Conservation (phyloP, 2,113 vertebrate genomes). For the Tiliqua scincoides region DNA sequence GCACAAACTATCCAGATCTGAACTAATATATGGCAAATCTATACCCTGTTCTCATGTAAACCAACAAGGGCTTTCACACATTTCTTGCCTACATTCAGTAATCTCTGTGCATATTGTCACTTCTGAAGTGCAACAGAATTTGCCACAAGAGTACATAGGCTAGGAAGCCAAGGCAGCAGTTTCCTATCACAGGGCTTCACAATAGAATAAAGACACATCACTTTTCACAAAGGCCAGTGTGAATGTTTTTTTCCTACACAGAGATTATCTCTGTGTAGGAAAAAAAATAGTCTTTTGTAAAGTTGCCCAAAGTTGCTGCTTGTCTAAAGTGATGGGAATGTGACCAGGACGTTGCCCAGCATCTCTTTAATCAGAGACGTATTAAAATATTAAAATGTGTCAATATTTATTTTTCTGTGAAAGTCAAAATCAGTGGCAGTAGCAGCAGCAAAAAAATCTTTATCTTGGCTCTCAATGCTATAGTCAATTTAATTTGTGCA, state of each 20-base stretch:
- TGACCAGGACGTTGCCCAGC: neutral
- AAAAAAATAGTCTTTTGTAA: neutral
- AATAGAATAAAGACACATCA: neutral
- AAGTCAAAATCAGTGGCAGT: slow-evolving; percentile 30
- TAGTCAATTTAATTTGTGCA: slow-evolving; percentile 48
- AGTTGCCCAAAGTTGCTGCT: neutral
- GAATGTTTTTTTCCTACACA: neutral
- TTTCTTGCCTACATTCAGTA: neutral
- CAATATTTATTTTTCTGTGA: slow-evolving; percentile 29
- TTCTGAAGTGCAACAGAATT: neutral
- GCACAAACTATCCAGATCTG: neutral
- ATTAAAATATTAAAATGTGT: slow-evolving; percentile 18
- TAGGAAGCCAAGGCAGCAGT: neutral
- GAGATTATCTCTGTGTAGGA: neutral
- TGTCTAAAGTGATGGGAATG: neutral
- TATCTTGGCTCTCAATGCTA: slow-evolving; percentile 36
- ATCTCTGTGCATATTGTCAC: neutral
- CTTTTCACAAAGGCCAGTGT: neutral
- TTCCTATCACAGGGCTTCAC: neutral
- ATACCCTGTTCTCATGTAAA: neutral
- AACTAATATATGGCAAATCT: neutral
- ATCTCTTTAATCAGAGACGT: slow-evolving; percentile 25
- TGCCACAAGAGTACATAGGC: neutral
- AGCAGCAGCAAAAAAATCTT: slow-evolving; percentile 28
- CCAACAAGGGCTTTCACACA: neutral